Base-by-base conservation (phyloP, 2,888 invertebrate genomes). In the Parnassius apollo region DNA sequence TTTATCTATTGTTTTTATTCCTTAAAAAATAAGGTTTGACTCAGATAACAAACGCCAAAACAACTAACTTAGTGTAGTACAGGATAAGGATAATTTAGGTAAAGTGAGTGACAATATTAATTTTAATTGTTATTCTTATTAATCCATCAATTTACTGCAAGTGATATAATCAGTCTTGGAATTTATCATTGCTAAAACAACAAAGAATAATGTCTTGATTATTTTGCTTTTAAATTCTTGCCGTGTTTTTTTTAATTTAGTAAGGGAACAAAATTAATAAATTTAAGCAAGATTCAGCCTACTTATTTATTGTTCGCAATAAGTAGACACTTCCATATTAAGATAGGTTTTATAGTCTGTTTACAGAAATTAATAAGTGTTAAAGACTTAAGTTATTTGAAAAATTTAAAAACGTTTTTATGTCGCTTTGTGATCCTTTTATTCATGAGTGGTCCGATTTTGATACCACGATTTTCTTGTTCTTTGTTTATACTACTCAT, bases 91-190 rank as follows among this genome's bases (percentile, higher is more conserved):
- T 18, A 18, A 18, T 1, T 1, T 25, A 25, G 55, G 55, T 25
- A 50, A 55, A 55, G 25, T 52, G 18, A 18, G 18, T 18, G 18
- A 18, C 18, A 11, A 60, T 57, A 60, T 60, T 57, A 52, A 64
- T 53, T 64, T 57, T 63, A 59, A 57, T 59, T 62, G 57, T 61
- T 57, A 51, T 45, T 48, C 60, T 48, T 42, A 53, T 53, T 46
- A 57, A 64, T 64, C 60, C 60, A 60, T 64, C 64, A 64, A 57
- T 60, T 64, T 56, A 22, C 60, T 42, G 60, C 54, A 12, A 52
- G 60, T 60, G 56, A 50, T 52, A 44, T 53, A 52, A 60, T 60
- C 57, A 46, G 42, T 35, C 46, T 18, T 57, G 57, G 57, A 57
- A 57, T 56, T 53, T 60, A 60, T 64, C 56, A 49, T 42, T n/a